Evolutionary conservation across 2,888 invertebrate species (phyloP).

Genomic region (Noctua comes): DNA sequence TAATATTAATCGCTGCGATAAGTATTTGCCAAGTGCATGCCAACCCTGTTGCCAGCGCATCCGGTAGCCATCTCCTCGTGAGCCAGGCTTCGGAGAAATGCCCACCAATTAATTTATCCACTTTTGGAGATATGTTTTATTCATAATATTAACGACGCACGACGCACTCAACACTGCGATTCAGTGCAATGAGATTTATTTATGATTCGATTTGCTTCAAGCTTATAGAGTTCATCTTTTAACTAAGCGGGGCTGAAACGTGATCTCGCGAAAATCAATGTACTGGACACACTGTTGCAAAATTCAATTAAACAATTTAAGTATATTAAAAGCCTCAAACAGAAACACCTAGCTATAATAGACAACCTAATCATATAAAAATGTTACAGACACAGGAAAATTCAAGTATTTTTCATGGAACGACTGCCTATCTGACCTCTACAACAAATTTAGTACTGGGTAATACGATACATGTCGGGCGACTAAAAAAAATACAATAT

Average conservation of each 20-base stretch:
- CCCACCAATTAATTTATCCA: slow-evolving; percentile 82
- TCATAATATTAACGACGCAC: slow-evolving; percentile 67
- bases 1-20: slow-evolving; percentile 14
- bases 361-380: neutral
- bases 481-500: too few species aligned
- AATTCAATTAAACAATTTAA: neutral
- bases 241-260: slow-evolving; percentile 1
- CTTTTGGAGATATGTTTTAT: slow-evolving; percentile 81
- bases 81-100: slow-evolving; percentile 75
- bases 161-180: slow-evolving; percentile 41
- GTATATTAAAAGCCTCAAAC: neutral
- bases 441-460: too few species aligned
- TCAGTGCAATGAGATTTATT: slow-evolving; percentile 36
- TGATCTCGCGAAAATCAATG: neutral
- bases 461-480: too few species aligned
- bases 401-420: too few species aligned
- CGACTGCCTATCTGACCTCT: too few species aligned
- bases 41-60: slow-evolving; percentile 65
- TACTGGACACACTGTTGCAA: neutral
- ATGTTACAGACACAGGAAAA: too few species aligned
- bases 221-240: neutral
- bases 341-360: neutral
- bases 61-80: slow-evolving; percentile 65
- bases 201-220: slow-evolving; percentile 18
- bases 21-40: slow-evolving; percentile 29